Evolutionary conservation across 1,140 invertebrate species (phyloP), one percentile per base, ranked within the genome.

Genomic region (Laupala kohalensis): DNA sequence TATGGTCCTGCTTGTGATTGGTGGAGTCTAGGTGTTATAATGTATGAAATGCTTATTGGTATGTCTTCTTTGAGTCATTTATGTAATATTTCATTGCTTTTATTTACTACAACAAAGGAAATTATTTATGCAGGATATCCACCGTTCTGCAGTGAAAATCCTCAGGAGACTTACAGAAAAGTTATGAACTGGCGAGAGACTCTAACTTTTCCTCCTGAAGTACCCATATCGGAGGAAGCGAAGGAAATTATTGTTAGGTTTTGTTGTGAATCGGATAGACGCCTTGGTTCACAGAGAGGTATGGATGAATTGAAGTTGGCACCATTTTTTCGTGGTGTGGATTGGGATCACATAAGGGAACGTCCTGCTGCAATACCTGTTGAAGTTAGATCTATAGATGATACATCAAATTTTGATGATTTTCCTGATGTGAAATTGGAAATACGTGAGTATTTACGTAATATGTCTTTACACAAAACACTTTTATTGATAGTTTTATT

Each of bases 1-100:
- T 99, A 99, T 81, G 95, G 92, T 2, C 91, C 93, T 53, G 91
- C 94, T 69, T 99, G 97, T 78, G 98, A 99, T 84, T 99, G 96
- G 93, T 99, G 97, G 98, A 98, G 95, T 69, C 84, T 99, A 65
- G 98, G 98, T 65, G 97, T 99, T 66, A 99, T 99, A 75, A 99
- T 99, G 97, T 99, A 98, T 82, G 98, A 99, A 86, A 99, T 99
- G 98, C 85, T 99, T 71, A 99, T 99, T 83, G 97, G 91, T 90
- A 79, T 78, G 83, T 74, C 13, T n/a, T 12, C 27, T 25, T 67
- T 15, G 12, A 19, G 25, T 30, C 5, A 24, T 37, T 25, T 0
- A 69, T 37, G 5, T 67, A 13, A 29, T 24, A 25, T 15, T 28
- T 67, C 37, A 53, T 2, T 13, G 0, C 37, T 2, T 53, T 53